Evolutionary conservation across 2,797 vertebrate species (phyloP).

Genomic region (Microtus obscurus): DNA sequence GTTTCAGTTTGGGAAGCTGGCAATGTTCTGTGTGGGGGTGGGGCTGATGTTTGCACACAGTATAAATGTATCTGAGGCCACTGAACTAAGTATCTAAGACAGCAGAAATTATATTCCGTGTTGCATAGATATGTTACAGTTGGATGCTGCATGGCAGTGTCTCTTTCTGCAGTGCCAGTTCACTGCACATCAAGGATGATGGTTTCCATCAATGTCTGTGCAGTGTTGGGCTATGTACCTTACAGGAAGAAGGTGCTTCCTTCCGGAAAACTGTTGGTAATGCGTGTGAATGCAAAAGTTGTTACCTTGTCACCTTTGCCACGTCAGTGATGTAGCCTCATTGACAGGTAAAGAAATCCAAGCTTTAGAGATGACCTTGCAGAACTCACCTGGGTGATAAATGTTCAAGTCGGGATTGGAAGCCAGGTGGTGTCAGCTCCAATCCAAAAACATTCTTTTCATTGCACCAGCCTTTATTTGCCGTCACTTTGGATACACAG

Average conservation of each 20-base stretch:
- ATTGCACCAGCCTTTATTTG: background rate
- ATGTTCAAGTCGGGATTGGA: background rate
- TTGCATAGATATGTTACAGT: background rate
- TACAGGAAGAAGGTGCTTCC: background rate
- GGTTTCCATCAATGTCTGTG: background rate
- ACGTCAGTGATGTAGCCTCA: background rate
- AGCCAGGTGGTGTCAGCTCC: background rate
- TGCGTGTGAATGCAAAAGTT: background rate
- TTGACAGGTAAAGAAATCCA: background rate
- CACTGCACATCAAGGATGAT: background rate
- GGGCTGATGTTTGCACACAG: background rate
- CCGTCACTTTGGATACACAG: background rate
- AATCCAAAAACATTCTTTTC: background rate
- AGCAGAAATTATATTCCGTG: background rate
- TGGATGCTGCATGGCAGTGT: background rate
- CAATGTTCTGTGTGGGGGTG: background rate
- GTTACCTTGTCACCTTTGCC: background rate
- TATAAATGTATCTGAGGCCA: background rate
- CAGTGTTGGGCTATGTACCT: background rate
- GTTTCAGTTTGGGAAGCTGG: background rate
- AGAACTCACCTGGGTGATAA: background rate
- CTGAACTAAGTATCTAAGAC: background rate
- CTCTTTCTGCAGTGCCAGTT: background rate
- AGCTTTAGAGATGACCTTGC: background rate
- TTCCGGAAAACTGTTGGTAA: background rate